These are phyloP conservation scores for Lasioglossum morio DNA, from an alignment of 2,888 invertebrate species.

Conservation along the genomic window DNA sequence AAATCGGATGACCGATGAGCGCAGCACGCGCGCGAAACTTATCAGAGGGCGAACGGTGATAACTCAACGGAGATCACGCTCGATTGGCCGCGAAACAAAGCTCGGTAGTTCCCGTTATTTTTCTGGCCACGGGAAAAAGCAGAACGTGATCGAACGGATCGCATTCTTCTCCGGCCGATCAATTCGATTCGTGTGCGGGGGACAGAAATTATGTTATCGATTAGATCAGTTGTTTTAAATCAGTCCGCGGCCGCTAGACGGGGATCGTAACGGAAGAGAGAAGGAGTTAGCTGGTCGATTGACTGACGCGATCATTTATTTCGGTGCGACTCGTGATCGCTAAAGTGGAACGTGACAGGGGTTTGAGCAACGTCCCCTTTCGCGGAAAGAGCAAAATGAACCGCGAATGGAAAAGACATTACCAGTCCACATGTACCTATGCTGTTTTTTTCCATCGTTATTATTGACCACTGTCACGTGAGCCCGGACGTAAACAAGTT, in stretches of 20 bases:
- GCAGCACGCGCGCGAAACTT: constrained; percentile 1
- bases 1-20: constrained; percentile 38
- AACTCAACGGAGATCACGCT: constrained; percentile 23
- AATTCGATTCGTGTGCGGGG: constrained; percentile 48
- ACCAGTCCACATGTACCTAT: neutral
- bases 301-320: constrained; percentile 61
- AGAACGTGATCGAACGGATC: constrained; percentile 9
- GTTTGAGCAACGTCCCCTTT: constrained; percentile 27
- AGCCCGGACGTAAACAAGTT: constrained; percentile 1
- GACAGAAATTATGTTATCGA: constrained; percentile 56
- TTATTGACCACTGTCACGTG: constrained; percentile 4
- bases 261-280: constrained; percentile 37
- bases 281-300: constrained; percentile 34
- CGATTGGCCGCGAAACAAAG: constrained; percentile 51
- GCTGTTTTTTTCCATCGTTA: neutral
- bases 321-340: constrained; percentile 46
- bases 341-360: constrained; percentile 60
- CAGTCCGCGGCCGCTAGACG: constrained; percentile 12
- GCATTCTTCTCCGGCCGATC: constrained; percentile 47
- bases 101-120: constrained; percentile 25
- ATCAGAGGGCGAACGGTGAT: constrained; percentile 22
- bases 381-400: neutral
- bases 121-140: constrained; percentile 6
- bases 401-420: neutral
- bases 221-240: constrained; percentile 46